These are phyloP conservation scores for Phengaris arion DNA, from an alignment of 2,888 invertebrate genomes.

Conservation along the genomic window DNA sequence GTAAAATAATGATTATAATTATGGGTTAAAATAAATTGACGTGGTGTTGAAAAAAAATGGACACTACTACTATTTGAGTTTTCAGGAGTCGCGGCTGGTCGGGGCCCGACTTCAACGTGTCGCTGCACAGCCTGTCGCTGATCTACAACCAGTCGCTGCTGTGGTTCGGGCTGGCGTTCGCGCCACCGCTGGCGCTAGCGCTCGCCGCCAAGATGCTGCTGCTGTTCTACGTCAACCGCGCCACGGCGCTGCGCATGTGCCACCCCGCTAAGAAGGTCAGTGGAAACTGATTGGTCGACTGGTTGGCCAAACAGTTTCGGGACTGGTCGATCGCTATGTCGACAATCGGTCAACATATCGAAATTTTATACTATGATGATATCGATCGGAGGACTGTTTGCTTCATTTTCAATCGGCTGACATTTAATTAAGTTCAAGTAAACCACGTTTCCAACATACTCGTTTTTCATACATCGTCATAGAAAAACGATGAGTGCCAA, in stretches of 20 bases:
- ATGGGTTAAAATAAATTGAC: not conserved
- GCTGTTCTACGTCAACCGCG: conserved; percentile 85
- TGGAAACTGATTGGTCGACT: not conserved
- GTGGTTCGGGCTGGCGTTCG: conserved; percentile 87
- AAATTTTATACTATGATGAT: too few relatives aligned
- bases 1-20: not conserved
- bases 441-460: too few relatives aligned
- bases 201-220: conserved; percentile 84
- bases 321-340: not conserved
- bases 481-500: too few relatives aligned
- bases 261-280: conserved; percentile 80
- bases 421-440: not conserved
- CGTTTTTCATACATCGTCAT: too few relatives aligned
- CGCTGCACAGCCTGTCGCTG: conserved; percentile 86
- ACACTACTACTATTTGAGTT: not conserved
- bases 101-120: conserved; percentile 86
- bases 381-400: too few relatives aligned
- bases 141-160: conserved; percentile 89
- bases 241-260: conserved; percentile 81
- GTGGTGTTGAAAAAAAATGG: not conserved
- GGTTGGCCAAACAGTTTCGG: too few relatives aligned
- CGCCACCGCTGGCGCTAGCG: conserved; percentile 83
- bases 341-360: too few relatives aligned
- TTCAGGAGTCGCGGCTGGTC: conserved; percentile 34
- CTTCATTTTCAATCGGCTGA: too few relatives aligned